phyloP scores from a whole-genome alignment of 2,888 invertebrate genomes.

The Dryadula phaetusa region DNA sequence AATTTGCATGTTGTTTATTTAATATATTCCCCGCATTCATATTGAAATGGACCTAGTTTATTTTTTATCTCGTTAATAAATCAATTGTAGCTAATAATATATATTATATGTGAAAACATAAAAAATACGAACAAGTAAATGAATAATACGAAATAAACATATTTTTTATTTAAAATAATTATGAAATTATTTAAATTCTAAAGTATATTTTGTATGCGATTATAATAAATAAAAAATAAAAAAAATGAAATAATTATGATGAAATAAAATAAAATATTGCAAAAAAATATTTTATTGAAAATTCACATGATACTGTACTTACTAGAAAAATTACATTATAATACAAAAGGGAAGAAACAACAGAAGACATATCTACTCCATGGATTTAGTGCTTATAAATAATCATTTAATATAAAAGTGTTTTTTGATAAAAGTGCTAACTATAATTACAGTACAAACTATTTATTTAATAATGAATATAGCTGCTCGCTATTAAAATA shows the following conservation, averaged over 20 bases:
- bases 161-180: background rate
- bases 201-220: background rate
- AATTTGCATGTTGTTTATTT: constrained; percentile 33
- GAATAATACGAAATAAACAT: background rate
- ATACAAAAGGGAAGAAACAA: constrained; percentile 37
- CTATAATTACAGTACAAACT: background rate
- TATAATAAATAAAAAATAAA: background rate
- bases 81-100: too few species aligned
- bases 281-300: constrained; percentile 35
- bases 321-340: constrained; percentile 33
- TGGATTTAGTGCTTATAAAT: background rate
- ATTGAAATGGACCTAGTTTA: background rate
- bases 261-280: constrained; percentile 27
- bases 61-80: background rate
- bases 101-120: too few species aligned
- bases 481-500: background rate
- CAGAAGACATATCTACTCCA: constrained; percentile 1
- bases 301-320: constrained; percentile 36
- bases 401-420: background rate
- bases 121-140: too few species aligned
- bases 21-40: constrained; percentile 4
- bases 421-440: background rate
- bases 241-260: background rate
- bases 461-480: background rate
- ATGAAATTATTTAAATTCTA: background rate